A percentile compares a stretch with the other conserved stretches of the same genome.
phyloP scores from a whole-genome alignment of 2,797 vertebrate species.

The Numenius phaeopus region DNA sequence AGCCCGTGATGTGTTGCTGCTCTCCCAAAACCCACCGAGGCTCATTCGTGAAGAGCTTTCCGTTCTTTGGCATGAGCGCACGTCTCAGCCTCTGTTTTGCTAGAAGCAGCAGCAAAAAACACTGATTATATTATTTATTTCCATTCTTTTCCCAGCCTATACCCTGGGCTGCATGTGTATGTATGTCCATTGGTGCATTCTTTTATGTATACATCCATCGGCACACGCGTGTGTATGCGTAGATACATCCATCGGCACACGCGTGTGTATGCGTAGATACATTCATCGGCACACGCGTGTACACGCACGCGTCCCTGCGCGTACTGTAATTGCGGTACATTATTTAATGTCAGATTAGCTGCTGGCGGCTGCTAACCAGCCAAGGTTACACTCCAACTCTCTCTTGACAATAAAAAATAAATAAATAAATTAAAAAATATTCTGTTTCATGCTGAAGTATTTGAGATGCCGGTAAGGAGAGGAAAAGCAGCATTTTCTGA shows the following conservation, averaged over 20 bases:
- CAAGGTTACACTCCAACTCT: conserved; percentile 4
- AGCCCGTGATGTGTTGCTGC: not conserved
- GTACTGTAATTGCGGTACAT: not conserved
- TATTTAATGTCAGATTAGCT: not conserved
- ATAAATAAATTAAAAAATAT: not conserved
- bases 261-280: not conserved
- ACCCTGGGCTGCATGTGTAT: not conserved
- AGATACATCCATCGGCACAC: not conserved
- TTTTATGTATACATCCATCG: rapidly evolving
- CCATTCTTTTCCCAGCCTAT: not conserved
- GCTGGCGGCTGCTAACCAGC: not conserved
- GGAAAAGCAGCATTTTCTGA: conserved; percentile 64
- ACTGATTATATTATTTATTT: rapidly evolving
- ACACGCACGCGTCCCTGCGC: rapidly evolving
- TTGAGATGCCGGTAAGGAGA: conserved; percentile 1
- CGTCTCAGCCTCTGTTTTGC: rapidly evolving
- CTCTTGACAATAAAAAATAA: not conserved
- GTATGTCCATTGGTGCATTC: not conserved
- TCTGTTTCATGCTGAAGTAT: conserved; percentile 4
- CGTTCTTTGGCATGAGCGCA: rapidly evolving
- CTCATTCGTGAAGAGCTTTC: not conserved
- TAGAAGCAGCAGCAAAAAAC: not conserved
- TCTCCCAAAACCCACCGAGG: not conserved
- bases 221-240: not conserved
- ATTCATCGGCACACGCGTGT: not conserved